Percentiles rank a stretch among this genome's conserved stretches.
phyloP scores from a whole-genome alignment of 2,888 invertebrate genomes.

The Choristoneura rosaceana region DNA sequence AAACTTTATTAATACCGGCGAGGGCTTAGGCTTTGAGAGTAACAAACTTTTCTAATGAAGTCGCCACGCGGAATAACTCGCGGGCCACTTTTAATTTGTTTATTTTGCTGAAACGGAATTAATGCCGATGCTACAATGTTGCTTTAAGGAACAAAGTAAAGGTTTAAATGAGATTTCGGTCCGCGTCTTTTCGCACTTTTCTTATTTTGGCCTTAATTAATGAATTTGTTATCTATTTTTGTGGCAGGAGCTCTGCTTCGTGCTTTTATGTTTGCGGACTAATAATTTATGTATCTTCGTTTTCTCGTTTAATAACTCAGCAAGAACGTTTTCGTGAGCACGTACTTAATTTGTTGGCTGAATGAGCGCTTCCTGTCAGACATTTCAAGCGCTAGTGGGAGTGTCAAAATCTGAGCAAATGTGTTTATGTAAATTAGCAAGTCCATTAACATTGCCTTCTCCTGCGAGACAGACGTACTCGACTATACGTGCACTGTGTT shows the following conservation, averaged over 20 bases:
- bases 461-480: slow-evolving; percentile 57
- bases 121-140: slow-evolving; percentile 33
- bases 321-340: slow-evolving; percentile 23
- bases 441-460: slow-evolving; percentile 75
- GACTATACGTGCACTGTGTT: slow-evolving; percentile 50
- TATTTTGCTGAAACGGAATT: slow-evolving; percentile 55
- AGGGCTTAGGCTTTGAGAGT: slow-evolving; percentile 79
- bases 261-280: neutral
- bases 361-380: slow-evolving; percentile 62
- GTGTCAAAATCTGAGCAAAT: slow-evolving; percentile 82
- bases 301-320: slow-evolving; percentile 12
- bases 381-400: slow-evolving; percentile 75
- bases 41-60: slow-evolving; percentile 85
- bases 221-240: slow-evolving; percentile 5
- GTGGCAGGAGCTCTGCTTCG: neutral
- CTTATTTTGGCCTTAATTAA: slow-evolving; percentile 10
- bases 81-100: slow-evolving; percentile 78
- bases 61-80: slow-evolving; percentile 77
- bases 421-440: slow-evolving; percentile 82
- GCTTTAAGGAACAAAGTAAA: slow-evolving; percentile 34
- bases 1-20: slow-evolving; percentile 84
- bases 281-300: neutral
- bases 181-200: slow-evolving; percentile 7
- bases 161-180: slow-evolving; percentile 35
- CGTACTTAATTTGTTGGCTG: slow-evolving; percentile 35